Base-by-base conservation (phyloP, 2,888 invertebrate genomes). In the Drosophila limbata region DNA sequence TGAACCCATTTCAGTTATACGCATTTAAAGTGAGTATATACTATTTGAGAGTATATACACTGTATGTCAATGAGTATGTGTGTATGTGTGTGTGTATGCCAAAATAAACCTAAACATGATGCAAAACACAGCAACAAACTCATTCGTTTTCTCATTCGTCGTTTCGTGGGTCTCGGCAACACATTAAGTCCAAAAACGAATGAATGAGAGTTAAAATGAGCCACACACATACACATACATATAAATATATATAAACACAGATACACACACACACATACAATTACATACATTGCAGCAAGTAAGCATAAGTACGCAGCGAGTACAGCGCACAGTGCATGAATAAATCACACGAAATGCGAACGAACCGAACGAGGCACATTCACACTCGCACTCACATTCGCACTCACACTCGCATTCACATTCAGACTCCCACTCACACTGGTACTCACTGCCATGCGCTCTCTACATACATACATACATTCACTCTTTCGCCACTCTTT, bases 191-290 rank as follows among this genome's bases (percentile, higher is more conserved):
- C 76, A 83, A 84, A 79, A 86, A 80, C 84, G 84, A 84, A 83
- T 84, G 88, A 86, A 84, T 86, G 88, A 86, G 89, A 86, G 89
- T 88, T 88, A 85, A 87, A 88, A 84, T 89, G 85, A 85, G 85
- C 82, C 67, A 68, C 60, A 73, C 70, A 73, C 56, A 69, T 31
- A 74, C 63, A 66, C 45, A 67, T 25, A 50, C 4, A 19, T 19
- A 42, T 19, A 42, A 31, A 47, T 28, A 70, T 31, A 48, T 35
- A 42, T 10, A 42, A 17, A 60, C 28, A 56, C 35, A 50, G 15
- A 69, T 19, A 53, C 42, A 47, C 40, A 61, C 35, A 44, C 17
- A 69, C 19, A 69, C 33, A 52, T 31, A 56, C 21, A 63, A 28
- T 28, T 15, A 56, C 28, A 72, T 17, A 68, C 44, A 66, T 21